Evolutionary conservation across 2,888 invertebrate species (phyloP).

Genomic region (Gonocerus acuteangulatus): DNA sequence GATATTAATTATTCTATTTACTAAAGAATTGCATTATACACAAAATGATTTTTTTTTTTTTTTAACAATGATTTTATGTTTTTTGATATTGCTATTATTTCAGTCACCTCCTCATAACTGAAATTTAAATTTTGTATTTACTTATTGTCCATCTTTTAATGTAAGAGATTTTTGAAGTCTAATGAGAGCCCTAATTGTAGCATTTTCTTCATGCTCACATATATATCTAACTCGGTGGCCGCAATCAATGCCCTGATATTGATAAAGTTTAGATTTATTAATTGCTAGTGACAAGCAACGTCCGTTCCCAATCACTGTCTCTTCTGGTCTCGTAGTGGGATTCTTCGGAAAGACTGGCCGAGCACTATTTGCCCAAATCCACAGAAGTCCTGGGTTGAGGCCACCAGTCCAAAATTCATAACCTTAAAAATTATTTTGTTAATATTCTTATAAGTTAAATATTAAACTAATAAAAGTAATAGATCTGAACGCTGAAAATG

Average conservation of each 20-base stretch:
- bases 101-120: too few species aligned
- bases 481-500: too few species aligned
- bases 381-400: slow-evolving; percentile 72
- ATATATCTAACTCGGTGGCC: slow-evolving; percentile 58
- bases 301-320: slow-evolving; percentile 53
- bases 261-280: slow-evolving; percentile 55
- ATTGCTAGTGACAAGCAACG: slow-evolving; percentile 63
- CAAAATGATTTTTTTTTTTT: too few species aligned
- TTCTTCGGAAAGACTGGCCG: slow-evolving; percentile 52
- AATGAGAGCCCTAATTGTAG: slow-evolving; percentile 39
- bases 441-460: not conserved
- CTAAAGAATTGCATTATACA: too few species aligned
- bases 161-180: slow-evolving; percentile 38
- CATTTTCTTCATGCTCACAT: slow-evolving; percentile 53
- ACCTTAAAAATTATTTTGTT: slow-evolving; percentile 44
- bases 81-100: too few species aligned
- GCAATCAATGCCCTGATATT: slow-evolving; percentile 68
- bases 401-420: slow-evolving; percentile 77
- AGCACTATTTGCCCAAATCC: slow-evolving; percentile 82
- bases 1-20: too few species aligned
- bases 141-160: too few species aligned
- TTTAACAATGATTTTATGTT: too few species aligned
- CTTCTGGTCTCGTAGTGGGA: slow-evolving; percentile 42
- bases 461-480: not conserved
- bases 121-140: too few species aligned